Evolutionary conservation across 2,113 vertebrate species (phyloP).

Genomic region (Ceratotherium simum): DNA sequence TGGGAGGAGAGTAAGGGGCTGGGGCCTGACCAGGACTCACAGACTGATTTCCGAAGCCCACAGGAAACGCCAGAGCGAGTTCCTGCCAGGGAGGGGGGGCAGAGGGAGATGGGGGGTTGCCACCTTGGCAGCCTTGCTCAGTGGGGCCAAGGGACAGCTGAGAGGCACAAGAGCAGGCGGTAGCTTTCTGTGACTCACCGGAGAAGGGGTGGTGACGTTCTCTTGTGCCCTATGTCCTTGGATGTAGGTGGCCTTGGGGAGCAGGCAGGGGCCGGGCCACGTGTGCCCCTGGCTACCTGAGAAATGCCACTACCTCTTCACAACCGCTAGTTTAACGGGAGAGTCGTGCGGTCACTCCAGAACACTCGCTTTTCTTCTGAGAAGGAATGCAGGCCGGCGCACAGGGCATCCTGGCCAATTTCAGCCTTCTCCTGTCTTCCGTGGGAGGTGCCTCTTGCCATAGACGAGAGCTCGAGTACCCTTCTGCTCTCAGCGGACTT

Average conservation of each 20-base stretch:
- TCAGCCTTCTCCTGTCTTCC: background rate
- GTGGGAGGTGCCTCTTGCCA: background rate
- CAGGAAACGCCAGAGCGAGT: rapidly evolving
- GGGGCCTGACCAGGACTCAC: background rate
- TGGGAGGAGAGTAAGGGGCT: background rate
- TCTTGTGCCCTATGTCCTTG: background rate
- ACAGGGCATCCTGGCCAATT: rapidly evolving
- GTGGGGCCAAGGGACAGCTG: background rate
- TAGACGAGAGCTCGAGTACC: background rate
- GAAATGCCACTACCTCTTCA: background rate
- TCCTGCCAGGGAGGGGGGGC: background rate
- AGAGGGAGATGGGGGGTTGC: background rate
- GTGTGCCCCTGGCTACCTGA: rapidly evolving
- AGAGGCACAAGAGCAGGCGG: rapidly evolving
- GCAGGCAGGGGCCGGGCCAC: background rate
- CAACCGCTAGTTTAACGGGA: no score
- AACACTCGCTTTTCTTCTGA: background rate
- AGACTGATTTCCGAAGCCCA: background rate
- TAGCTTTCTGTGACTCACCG: background rate
- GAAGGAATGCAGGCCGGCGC: rapidly evolving
- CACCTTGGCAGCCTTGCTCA: rapidly evolving
- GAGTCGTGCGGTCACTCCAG: rapidly evolving
- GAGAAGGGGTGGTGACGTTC: background rate
- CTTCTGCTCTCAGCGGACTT: constrained; percentile 2
- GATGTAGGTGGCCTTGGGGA: background rate